These are phyloP conservation scores for Donacobius atricapilla DNA, from an alignment of 2,113 vertebrate species.

Conservation along the genomic window DNA sequence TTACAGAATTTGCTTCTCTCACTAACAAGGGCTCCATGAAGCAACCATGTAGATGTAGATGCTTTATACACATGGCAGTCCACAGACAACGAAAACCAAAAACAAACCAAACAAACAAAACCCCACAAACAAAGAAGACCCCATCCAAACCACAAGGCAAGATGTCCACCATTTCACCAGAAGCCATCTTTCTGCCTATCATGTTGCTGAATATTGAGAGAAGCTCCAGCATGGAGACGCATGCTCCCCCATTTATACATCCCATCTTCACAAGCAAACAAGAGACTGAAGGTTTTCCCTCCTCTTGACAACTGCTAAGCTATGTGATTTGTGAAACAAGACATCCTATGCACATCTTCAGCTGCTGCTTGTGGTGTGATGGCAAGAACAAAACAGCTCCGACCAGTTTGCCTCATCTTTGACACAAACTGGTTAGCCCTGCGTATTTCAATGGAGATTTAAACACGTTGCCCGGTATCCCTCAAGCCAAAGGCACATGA, in stretches of 20 bases:
- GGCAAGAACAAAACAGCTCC: not conserved
- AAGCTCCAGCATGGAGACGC: not conserved
- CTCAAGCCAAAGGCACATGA: not conserved
- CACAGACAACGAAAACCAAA: not conserved
- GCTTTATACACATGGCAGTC: not conserved
- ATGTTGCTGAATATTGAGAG: not conserved
- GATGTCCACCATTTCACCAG: not conserved
- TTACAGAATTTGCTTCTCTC: not conserved
- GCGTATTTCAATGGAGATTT: not conserved
- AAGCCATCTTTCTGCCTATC: not conserved
- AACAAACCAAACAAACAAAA: too few species aligned
- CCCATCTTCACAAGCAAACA: not conserved
- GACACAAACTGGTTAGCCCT: not conserved
- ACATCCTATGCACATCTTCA: not conserved
- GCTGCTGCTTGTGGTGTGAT: not conserved
- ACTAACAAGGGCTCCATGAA: not conserved
- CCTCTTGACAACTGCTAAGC: not conserved
- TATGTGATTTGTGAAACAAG: not conserved
- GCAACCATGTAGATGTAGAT: fast-evolving
- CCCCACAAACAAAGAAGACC: too few species aligned
- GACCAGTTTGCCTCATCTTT: not conserved
- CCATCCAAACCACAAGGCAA: not conserved
- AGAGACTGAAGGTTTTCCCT: not conserved
- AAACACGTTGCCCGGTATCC: not conserved
- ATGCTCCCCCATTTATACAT: not conserved